phyloP scores from a whole-genome alignment of 2,888 invertebrate species.

The Tipula vernalis region DNA sequence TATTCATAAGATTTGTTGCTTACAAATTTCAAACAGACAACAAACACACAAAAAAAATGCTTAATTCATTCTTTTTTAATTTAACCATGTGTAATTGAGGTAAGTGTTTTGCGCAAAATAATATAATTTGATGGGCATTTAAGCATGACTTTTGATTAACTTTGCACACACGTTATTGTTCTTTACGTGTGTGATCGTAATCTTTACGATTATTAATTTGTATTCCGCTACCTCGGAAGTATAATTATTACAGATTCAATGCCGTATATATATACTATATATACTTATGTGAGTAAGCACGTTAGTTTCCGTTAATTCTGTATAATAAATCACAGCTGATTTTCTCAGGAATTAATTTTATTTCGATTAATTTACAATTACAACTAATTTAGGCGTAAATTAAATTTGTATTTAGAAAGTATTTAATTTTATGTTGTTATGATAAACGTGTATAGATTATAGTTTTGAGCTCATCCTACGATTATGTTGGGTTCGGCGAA shows the following conservation, averaged over 20 bases:
- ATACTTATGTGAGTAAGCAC: neutral
- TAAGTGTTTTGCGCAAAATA: neutral
- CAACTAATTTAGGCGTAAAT: neutral
- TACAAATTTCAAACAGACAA: neutral
- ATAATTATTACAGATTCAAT: neutral
- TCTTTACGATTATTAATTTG: neutral
- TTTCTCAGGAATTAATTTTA: neutral
- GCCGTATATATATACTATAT: too few species aligned
- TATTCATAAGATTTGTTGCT: neutral
- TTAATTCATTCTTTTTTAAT: neutral
- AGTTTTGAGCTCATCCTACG: neutral
- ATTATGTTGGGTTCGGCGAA: neutral
- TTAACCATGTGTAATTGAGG: neutral
- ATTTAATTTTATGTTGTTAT: neutral
- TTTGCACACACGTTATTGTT: neutral
- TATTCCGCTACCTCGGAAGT: neutral
- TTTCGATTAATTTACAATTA: neutral
- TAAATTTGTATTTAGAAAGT: neutral
- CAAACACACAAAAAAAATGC: neutral
- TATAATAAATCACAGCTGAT: neutral
- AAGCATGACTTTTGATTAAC: neutral
- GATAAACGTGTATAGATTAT: neutral
- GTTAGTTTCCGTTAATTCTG: neutral
- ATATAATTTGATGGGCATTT: neutral
- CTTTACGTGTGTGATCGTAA: neutral